phyloP scores from a whole-genome alignment of 2,888 invertebrate genomes.

The Augiades crinisus region DNA sequence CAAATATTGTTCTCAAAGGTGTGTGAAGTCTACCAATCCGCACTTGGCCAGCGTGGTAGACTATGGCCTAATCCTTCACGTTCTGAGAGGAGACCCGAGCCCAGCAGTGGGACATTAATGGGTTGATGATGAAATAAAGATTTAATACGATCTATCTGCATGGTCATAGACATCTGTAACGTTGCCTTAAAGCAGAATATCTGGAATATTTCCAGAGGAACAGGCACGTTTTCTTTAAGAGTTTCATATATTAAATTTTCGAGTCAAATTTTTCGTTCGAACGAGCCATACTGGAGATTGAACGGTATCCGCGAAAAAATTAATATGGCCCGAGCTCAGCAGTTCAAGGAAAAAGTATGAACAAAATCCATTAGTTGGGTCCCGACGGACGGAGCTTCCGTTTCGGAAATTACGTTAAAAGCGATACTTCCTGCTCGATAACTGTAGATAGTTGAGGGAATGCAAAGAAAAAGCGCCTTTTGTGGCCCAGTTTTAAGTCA shows the following conservation, averaged over 20 bases:
- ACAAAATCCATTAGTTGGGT: conserved; percentile 71
- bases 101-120: too few relatives aligned
- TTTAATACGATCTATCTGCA: too few relatives aligned
- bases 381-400: conserved; percentile 63
- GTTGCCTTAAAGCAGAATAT: neutral
- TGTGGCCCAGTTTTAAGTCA: neutral
- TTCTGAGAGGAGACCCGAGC: too few relatives aligned
- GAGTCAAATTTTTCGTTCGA: conserved; percentile 18
- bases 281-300: conserved; percentile 19
- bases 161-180: too few relatives aligned
- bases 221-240: conserved; percentile 3
- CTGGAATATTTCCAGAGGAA: neutral
- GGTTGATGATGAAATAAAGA: too few relatives aligned
- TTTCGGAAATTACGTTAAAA: conserved; percentile 78
- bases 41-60: too few relatives aligned
- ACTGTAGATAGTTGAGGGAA: conserved; percentile 56
- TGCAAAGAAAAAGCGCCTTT: conserved; percentile 35
- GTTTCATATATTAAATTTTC: conserved; percentile 16
- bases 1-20: too few relatives aligned
- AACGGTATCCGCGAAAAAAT: conserved; percentile 25
- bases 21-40: too few relatives aligned
- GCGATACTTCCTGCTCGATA: conserved; percentile 68
- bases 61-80: too few relatives aligned
- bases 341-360: conserved; percentile 47
- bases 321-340: conserved; percentile 28